Evolutionary conservation across 2,797 vertebrate species (phyloP).

Genomic region (Sciurus vulgaris): DNA sequence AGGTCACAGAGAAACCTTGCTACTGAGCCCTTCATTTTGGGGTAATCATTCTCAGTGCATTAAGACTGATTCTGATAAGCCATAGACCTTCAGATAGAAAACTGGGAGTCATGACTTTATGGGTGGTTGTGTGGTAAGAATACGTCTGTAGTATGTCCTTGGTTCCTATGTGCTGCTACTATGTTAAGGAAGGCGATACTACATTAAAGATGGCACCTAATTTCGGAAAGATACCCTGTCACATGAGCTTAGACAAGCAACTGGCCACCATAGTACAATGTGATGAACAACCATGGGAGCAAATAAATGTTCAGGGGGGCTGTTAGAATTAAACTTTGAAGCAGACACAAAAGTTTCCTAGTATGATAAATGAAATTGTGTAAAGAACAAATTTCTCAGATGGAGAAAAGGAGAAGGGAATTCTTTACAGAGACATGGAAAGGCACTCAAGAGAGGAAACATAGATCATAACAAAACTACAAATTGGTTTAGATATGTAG

Average conservation of each 20-base stretch:
- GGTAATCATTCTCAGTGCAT: too few relatives aligned
- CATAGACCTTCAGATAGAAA: too few relatives aligned
- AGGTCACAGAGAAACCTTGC: too few relatives aligned
- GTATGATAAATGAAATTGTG: background rate
- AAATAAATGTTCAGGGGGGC: background rate
- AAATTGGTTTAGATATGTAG: background rate
- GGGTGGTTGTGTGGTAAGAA: too few relatives aligned
- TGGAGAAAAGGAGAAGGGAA: background rate
- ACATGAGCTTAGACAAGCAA: background rate
- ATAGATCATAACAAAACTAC: background rate
- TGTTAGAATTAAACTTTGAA: background rate
- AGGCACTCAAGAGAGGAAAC: background rate
- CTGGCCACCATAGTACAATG: background rate
- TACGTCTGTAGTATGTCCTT: background rate
- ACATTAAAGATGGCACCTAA: background rate
- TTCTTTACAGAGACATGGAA: background rate
- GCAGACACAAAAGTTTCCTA: background rate
- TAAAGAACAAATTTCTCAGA: background rate
- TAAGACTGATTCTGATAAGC: too few relatives aligned
- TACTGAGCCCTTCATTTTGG: too few relatives aligned
- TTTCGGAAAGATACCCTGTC: background rate
- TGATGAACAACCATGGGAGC: background rate
- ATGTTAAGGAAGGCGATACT: background rate
- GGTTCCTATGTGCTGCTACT: background rate
- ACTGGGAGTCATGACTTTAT: too few relatives aligned